Evolutionary conservation across 1,140 invertebrate species (phyloP).

Genomic region (Ephestia elutella): DNA sequence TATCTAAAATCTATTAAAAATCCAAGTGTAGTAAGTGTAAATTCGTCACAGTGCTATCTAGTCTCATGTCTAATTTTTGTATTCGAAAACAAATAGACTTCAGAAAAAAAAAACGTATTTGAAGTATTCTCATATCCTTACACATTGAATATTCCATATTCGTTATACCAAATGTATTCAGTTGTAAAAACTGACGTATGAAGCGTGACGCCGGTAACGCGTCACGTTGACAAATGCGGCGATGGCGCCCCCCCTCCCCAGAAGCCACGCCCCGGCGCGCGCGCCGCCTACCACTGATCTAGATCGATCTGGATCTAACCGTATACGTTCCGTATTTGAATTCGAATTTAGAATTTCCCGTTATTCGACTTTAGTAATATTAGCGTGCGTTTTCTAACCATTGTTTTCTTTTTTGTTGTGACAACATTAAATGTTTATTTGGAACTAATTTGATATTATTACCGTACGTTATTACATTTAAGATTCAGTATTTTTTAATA

Average conservation of each 20-base stretch:
- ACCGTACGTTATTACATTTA: no score
- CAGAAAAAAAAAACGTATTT: no score
- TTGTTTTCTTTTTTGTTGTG: no score
- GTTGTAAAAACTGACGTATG: conserved; percentile 10
- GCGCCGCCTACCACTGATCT: conserved; percentile 51
- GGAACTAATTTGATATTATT: no score
- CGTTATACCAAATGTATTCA: neutral
- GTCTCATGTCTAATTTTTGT: neutral
- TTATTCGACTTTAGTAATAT: neutral
- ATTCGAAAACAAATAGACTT: no score
- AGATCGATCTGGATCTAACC: conserved; percentile 52
- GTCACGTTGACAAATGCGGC: conserved; percentile 47
- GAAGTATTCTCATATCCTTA: neutral
- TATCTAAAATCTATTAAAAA: neutral
- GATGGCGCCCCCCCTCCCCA: conserved; percentile 37
- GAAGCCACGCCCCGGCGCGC: conserved; percentile 44
- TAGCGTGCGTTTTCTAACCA: no score
- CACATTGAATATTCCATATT: neutral
- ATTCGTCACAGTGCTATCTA: neutral
- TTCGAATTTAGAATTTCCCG: neutral
- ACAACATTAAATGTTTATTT: no score
- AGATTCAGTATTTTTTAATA: no score
- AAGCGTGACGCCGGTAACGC: conserved; percentile 26
- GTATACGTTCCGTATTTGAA: neutral
- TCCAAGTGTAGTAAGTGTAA: neutral